Base-by-base conservation (phyloP, 2,113 vertebrate species). In the Anarrhichthys ocellatus region DNA sequence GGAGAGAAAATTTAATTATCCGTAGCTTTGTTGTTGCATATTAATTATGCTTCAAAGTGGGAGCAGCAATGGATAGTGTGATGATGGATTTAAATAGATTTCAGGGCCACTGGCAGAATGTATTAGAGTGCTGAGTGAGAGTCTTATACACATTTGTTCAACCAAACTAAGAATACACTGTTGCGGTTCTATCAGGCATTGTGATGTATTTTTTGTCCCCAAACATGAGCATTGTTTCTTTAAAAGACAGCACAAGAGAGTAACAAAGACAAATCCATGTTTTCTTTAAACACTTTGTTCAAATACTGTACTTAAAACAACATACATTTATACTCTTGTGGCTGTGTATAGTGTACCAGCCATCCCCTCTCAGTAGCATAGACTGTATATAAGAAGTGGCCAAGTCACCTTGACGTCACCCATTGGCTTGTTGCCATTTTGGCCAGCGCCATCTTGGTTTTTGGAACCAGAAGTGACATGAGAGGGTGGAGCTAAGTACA, bases 1-100 rank as follows among this genome's bases (percentile, higher is more conserved):
- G 67, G 73, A 81, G 82, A 82, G 44, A 88, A 92, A 90, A 83
- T 88, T 58, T 85, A 92, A 92, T 93, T 92, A 94, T 85, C 75
- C 61, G 63, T 56, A 9, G 73, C 82, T 84, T 85, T 89, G 85
- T 84, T 85, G 85, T 78, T 80, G 87, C 82, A 89, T 88, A 88
- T 87, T 87, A 89, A 88, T 87, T 82, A 82, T 73, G 68, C 46
- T 62, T 80, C 65, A 58, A 36, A 82, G 85, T 74, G 73, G 66
- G 64, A 82, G 73, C 74, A 63, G 79, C 59, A 58, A 73, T 62
- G 76, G 46, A 88, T 75, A 56, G 72, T 62, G 32, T 61, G 76
- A 73, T 63, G 46, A 82, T 85, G 81, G 81, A 83, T 85, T 86
- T 85, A 73, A 86, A 86, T 78, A 66, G 67, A 89, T 79, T 77